phyloP scores from a whole-genome alignment of 2,797 vertebrate genomes.

The Amblyopsis hoosieri region DNA sequence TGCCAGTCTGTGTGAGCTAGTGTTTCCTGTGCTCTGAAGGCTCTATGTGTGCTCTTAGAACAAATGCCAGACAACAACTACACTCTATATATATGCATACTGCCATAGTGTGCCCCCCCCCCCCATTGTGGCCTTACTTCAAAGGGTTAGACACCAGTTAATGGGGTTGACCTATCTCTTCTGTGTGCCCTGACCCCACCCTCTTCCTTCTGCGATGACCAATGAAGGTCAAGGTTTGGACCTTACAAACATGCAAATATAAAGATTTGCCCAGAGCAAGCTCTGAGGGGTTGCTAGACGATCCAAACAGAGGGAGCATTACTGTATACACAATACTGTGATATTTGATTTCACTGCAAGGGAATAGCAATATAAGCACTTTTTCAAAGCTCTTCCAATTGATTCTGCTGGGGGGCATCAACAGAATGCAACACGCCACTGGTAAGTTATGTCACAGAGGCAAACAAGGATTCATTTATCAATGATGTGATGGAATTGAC shows the following conservation, averaged over 20 bases:
- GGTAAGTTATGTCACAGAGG: slow-evolving; percentile 47
- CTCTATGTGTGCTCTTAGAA: not conserved
- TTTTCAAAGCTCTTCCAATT: not conserved
- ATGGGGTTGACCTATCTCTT: slow-evolving; percentile 28
- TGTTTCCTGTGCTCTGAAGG: not conserved
- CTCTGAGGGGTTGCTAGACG: not conserved
- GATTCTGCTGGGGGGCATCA: slow-evolving; percentile 1
- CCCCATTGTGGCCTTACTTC: not conserved
- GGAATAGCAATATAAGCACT: slow-evolving; percentile 28
- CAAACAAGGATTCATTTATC: too few species aligned
- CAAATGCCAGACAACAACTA: slow-evolving; percentile 13
- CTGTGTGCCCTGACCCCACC: not conserved
- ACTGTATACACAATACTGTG: slow-evolving; percentile 12
- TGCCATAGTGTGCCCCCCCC: slow-evolving; percentile 1
- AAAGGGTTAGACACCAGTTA: slow-evolving; percentile 23
- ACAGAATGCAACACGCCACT: slow-evolving; percentile 46
- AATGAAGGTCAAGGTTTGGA: slow-evolving; percentile 59
- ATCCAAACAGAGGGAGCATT: not conserved
- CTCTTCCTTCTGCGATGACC: slow-evolving; percentile 34
- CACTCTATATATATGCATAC: slow-evolving; percentile 16
- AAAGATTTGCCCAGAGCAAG: not conserved
- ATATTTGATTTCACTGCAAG: slow-evolving; percentile 6
- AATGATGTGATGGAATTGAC: too few species aligned
- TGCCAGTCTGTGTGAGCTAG: too few species aligned
- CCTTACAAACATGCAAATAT: slow-evolving; percentile 8